A percentile compares a stretch with the other conserved stretches of the same genome.
These are phyloP conservation scores for Synanthedon tipuliformis DNA, from an alignment of 2,888 invertebrate species.

Conservation along the genomic window DNA sequence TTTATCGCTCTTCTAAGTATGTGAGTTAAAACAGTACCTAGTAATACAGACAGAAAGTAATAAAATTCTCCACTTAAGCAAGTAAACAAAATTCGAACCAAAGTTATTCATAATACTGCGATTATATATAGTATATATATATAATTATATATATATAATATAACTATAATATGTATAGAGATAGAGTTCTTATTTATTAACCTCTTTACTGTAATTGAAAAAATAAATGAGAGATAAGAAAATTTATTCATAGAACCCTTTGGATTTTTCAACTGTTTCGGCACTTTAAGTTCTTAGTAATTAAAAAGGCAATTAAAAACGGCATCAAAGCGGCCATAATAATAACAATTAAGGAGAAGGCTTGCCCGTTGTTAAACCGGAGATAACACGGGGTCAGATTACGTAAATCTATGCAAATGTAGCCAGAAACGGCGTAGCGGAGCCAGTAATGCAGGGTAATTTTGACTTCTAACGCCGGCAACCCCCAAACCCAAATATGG, in stretches of 20 bases:
- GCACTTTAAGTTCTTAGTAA: constrained; percentile 9
- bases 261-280: background rate
- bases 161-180: too few species aligned
- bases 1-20: too few species aligned
- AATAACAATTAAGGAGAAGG: constrained; percentile 31
- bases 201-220: too few species aligned
- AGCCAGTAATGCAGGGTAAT: constrained; percentile 28
- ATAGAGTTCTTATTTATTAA: too few species aligned
- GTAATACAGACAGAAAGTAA: too few species aligned
- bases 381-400: constrained; percentile 37
- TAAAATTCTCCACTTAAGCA: too few species aligned
- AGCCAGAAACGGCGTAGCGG: constrained; percentile 12
- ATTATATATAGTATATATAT: too few species aligned
- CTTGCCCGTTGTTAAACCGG: constrained; percentile 16
- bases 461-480: constrained; percentile 24
- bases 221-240: background rate
- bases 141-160: too few species aligned
- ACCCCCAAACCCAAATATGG: constrained; percentile 13
- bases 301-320: constrained; percentile 37
- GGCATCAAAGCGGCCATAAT: constrained; percentile 23
- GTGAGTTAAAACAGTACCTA: too few species aligned
- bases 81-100: too few species aligned
- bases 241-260: background rate
- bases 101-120: too few species aligned
- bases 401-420: constrained; percentile 45